phyloP scores from a whole-genome alignment of 2,797 vertebrate genomes.

The Pyrrhura leucotis region DNA sequence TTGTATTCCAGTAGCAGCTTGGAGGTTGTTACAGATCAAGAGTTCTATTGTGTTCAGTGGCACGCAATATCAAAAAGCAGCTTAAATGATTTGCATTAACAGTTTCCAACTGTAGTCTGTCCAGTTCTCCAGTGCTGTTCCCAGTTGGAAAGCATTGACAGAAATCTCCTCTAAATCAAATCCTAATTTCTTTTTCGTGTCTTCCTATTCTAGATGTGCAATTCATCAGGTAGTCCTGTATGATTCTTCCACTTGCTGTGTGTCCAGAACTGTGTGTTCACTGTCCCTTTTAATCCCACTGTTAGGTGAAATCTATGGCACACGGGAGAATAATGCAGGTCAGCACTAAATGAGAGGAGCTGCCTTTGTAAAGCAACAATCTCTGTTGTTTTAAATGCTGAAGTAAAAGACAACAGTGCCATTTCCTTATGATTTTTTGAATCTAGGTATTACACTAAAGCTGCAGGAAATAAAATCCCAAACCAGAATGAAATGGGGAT shows the following conservation, averaged over 20 bases:
- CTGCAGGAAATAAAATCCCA: not conserved
- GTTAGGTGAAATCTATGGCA: not conserved
- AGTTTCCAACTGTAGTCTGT: not conserved
- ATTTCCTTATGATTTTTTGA: not conserved
- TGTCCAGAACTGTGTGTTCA: not conserved
- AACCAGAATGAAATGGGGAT: not conserved
- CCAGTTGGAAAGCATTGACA: not conserved
- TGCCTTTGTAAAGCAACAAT: not conserved
- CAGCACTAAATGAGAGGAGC: not conserved
- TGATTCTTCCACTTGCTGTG: not conserved
- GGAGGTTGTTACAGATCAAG: fast-evolving
- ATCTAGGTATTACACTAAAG: not conserved
- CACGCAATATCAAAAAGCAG: fast-evolving
- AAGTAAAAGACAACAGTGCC: not conserved
- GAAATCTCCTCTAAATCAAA: not conserved
- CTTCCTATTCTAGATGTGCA: not conserved
- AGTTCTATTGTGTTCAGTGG: not conserved
- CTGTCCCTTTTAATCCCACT: not conserved
- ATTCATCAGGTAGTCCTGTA: not conserved
- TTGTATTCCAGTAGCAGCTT: not conserved
- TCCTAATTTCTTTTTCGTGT: not conserved
- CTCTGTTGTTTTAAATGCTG: not conserved
- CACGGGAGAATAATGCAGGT: not conserved
- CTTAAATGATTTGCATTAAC: not conserved
- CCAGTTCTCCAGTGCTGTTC: not conserved